Percentiles rank a stretch among this genome's conserved stretches.
phyloP scores from a whole-genome alignment of 37 sponge, comb jelly and placozoan species.

The Diacarnus erythraeanus region DNA sequence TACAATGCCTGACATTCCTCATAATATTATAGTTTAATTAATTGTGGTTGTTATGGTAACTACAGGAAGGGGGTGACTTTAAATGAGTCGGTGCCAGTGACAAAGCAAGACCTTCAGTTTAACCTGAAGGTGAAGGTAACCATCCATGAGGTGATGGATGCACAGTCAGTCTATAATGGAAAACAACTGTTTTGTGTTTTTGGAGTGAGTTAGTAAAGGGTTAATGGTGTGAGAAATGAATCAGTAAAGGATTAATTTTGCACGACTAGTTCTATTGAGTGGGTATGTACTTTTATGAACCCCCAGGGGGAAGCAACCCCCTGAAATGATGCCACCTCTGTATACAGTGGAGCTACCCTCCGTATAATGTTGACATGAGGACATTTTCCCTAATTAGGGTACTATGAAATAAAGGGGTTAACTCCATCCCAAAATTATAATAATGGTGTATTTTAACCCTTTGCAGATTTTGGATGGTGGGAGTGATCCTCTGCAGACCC shows the following conservation, averaged over 20 bases:
- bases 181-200: slow-evolving; percentile 47
- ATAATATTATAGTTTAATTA: no score
- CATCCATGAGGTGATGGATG: slow-evolving; percentile 29
- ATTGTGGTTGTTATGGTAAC: no score
- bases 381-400: no score
- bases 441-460: neutral
- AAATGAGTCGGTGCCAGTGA: neutral
- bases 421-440: neutral
- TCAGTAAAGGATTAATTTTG: no score
- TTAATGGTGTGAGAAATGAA: no score
- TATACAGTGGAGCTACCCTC: no score
- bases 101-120: slow-evolving; percentile 43
- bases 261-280: no score
- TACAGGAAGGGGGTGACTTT: slow-evolving; percentile 12
- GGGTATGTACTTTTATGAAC: no score
- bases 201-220: slow-evolving; percentile 16
- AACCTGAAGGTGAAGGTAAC: slow-evolving; percentile 46
- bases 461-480: slow-evolving; percentile 21
- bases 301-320: no score
- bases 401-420: neutral
- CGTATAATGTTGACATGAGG: no score
- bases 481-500: slow-evolving; percentile 6
- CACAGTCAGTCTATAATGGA: neutral
- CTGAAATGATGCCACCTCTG: no score
- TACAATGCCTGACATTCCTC: no score